These are phyloP conservation scores for Hydrozoanthus tunicans DNA, from an alignment of 64 coral and sea anemone genomes.

Conservation along the genomic window DNA sequence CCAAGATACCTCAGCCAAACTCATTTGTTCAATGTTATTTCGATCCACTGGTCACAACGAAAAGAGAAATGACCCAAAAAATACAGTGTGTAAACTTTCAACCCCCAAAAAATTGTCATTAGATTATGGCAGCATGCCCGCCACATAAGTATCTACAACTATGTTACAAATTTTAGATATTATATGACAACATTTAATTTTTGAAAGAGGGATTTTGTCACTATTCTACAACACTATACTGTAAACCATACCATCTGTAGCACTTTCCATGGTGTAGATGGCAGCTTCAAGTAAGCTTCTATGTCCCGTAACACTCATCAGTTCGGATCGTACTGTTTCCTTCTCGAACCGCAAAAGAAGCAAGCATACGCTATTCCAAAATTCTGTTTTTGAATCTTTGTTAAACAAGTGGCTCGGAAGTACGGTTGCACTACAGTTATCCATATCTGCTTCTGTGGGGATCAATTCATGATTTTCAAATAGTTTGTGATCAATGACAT, in stretches of 20 bases:
- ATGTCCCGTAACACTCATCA: conserved; percentile 61
- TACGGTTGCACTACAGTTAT: background rate
- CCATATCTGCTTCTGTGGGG: background rate
- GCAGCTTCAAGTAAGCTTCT: conserved; percentile 55
- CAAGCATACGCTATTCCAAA: conserved; percentile 66
- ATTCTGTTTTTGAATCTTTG: conserved; percentile 14
- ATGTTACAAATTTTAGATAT: no score
- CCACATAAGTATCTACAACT: no score
- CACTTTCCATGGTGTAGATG: conserved; percentile 49
- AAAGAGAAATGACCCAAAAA: no score
- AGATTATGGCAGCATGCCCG: no score
- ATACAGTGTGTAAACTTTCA: no score
- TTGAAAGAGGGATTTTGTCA: no score
- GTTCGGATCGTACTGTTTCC: conserved; percentile 54
- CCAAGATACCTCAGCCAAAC: no score
- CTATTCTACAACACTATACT: no score
- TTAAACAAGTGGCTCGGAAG: conserved; percentile 64
- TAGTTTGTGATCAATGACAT: conserved; percentile 56
- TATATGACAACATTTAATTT: no score
- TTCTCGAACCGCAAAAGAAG: conserved; percentile 64
- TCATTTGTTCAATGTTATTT: no score
- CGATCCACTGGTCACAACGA: no score
- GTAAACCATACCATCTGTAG: conserved; percentile 7
- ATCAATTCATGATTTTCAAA: conserved; percentile 63
- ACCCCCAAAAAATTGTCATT: no score